Base-by-base conservation (phyloP, 2,113 vertebrate species). In the Thryonomys swinderianus region DNA sequence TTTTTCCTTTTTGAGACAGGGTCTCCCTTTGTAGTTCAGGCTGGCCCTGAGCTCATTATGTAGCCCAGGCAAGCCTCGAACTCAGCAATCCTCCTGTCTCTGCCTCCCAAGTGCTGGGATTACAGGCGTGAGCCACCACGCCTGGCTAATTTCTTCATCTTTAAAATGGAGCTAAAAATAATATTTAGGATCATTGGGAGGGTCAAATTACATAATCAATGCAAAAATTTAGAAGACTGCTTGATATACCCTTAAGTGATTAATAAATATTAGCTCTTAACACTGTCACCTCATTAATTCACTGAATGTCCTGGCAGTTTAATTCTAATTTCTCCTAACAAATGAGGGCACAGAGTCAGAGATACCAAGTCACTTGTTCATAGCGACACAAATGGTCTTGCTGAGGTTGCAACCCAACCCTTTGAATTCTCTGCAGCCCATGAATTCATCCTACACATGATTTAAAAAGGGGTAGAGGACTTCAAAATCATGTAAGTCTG, bases 221-320 rank as follows among this genome's bases (percentile, higher is more conserved):
- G 61, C 55, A 88, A 93, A n/a, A 88, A 64, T 25, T 76, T 53
- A 71, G 66, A 93, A 84, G 71, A 88, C 48, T 74, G 8, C 20
- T 85, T 88, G 62, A 51, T 27, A 67, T 16, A 61, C 7, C 14
- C 25, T 40, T 37, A 73, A 92, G 27, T 51, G 9, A 32, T 91
- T 32, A 84, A 73, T 80, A 93, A 93, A 87, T 79, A 61, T 25
- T 80, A 37, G 40, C 16, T 59, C 3, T 78, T 91, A 93, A 91
- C 69, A 79, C 7, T 4, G 62, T 37, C 23, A 66, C 13, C 25
- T 73, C 55, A 57, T 57, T 67, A 84, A 94, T 40, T 61, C 32
- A 37, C 2, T 17, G 62, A 80, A 80, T 34, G 62, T 42, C 23
- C 55, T 69, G 40, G 64, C 27, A 73, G 71, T 21, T 74, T 80